Percentiles rank a stretch among this genome's conserved stretches.
phyloP scores from a whole-genome alignment of 2,113 vertebrate genomes.

The Strix aluco region DNA sequence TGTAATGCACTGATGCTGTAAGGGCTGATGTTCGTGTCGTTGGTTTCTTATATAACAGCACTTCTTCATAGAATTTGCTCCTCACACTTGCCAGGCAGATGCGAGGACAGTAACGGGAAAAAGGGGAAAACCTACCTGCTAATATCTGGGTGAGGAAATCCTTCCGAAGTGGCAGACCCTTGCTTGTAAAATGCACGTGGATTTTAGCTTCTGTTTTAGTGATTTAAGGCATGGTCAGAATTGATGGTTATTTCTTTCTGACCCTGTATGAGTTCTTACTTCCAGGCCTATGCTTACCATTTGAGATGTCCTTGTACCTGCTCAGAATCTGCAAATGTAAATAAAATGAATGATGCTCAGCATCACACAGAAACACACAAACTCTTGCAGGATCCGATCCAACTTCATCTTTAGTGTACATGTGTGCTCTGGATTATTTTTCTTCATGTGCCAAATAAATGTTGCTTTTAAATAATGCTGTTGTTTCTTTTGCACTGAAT shows the following conservation, averaged over 20 bases:
- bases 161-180: not conserved
- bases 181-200: constrained; percentile 6
- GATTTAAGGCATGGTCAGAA: constrained; percentile 4
- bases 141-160: not conserved
- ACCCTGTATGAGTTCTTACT: not conserved
- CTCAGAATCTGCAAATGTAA: constrained; percentile 26
- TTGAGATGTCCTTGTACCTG: not conserved
- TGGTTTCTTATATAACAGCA: not conserved
- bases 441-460: constrained; percentile 51
- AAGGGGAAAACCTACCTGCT: not conserved
- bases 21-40: not conserved
- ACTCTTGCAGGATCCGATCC: not conserved
- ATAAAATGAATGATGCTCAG: not conserved
- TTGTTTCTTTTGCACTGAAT: not conserved
- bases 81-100: not conserved
- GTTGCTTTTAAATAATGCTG: not conserved
- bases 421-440: constrained; percentile 1
- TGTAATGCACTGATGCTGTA: not conserved
- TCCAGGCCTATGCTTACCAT: not conserved
- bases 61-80: not conserved
- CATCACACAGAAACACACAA: not conserved
- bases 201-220: constrained; percentile 44
- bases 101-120: not conserved
- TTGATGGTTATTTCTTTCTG: not conserved
- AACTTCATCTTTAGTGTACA: not conserved